Base-by-base conservation (phyloP, 2,113 vertebrate genomes). In the Pampusana beccarii region DNA sequence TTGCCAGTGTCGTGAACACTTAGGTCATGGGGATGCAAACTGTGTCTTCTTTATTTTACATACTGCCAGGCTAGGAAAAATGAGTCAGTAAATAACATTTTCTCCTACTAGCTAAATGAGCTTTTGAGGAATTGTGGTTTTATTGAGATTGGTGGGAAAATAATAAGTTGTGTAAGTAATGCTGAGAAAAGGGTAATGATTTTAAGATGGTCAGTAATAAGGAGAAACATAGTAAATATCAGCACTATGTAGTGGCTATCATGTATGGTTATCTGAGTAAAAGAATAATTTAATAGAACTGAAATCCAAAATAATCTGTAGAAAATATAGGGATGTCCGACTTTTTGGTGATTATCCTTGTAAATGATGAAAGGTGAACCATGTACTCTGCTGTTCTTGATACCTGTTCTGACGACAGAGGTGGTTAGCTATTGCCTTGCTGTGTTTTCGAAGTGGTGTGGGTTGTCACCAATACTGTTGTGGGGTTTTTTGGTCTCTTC, bases 61-160 rank as follows among this genome's bases (percentile, higher is more conserved):
- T 50, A 4, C 48, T 70, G 82, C 79, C 34, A 33, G 13, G 38
- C 33, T 46, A 19, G 57, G 40, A 38, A 11, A 13, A 14, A 6
- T 31, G 62, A 75, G 40, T 60, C 58, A 74, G 44, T 83, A 95
- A 96, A 88, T 58, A 62, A 58, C 9, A 28, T 85, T 85, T 94
- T 69, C n/a, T 82, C 25, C 40, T 71, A 11, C 90, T 64, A 92
- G 60, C 31, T 67, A 83, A 93, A 73, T 2, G 8, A 71, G 53
- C 42, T 96, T 86, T 38, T 90, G 87, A 85, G 57, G 58, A 94
- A 70, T 33, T 61, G 36, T 24, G 38, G 12, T 54, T 88, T 36
- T 60, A 6, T 67, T 67, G 60, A 71, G 72, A 80, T n/a, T 86
- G 36, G 56, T 93, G 80, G 53, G 69, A 48, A 96, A 62, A 51